These are phyloP conservation scores for Chydorus sphaericus DNA, from an alignment of 2,888 invertebrate genomes.

Conservation along the genomic window DNA sequence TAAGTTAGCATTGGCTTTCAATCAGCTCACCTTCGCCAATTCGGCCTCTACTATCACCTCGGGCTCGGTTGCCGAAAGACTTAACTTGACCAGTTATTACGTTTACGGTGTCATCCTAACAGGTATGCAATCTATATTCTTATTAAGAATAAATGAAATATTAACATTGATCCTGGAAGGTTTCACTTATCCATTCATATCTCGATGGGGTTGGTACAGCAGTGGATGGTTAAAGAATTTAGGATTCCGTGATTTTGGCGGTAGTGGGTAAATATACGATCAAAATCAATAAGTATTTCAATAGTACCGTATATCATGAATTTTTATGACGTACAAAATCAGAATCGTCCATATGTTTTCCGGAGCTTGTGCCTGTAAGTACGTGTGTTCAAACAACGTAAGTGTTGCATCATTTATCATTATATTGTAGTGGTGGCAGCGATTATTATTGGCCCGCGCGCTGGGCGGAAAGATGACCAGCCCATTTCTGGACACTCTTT, in stretches of 20 bases:
- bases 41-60: constrained; percentile 39
- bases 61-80: constrained; percentile 39
- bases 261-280: too few species aligned
- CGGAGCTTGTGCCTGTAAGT: constrained; percentile 25
- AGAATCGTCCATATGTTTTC: constrained; percentile 35
- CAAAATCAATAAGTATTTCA: too few species aligned
- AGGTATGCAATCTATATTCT: too few species aligned
- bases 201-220: constrained; percentile 34
- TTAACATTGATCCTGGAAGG: constrained; percentile 28
- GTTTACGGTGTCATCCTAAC: too few species aligned
- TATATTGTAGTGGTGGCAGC: not conserved
- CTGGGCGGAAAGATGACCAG: too few species aligned
- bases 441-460: not conserved
- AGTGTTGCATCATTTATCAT: not conserved
- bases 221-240: constrained; percentile 30
- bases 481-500: constrained; percentile 25
- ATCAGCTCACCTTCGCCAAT: constrained; percentile 40
- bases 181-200: constrained; percentile 33
- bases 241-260: constrained; percentile 36
- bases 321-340: too few species aligned
- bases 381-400: not conserved
- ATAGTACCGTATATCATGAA: too few species aligned
- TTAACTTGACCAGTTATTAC: constrained; percentile 38
- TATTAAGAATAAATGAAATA: too few species aligned
- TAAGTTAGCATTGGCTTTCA: constrained; percentile 29